These are phyloP conservation scores for Burhinus oedicnemus DNA, from an alignment of 2,113 vertebrate species.

Conservation along the genomic window DNA sequence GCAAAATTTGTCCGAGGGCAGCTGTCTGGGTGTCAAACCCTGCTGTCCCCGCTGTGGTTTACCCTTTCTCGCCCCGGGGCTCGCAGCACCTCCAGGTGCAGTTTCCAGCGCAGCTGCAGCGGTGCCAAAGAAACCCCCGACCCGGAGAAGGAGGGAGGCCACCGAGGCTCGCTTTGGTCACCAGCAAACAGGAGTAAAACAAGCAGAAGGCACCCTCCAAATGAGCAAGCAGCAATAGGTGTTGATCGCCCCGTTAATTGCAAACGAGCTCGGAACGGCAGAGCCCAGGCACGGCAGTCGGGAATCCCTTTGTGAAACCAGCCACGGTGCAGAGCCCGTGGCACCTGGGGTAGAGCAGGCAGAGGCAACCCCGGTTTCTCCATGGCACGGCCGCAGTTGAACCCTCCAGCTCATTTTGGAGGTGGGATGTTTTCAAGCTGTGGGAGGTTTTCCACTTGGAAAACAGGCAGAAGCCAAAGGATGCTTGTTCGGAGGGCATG, in stretches of 20 bases:
- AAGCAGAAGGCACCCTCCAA: neutral
- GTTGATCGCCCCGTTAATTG: accelerated
- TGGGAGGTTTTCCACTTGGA: neutral
- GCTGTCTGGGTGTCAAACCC: neutral
- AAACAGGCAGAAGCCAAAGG: neutral
- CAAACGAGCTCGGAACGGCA: neutral
- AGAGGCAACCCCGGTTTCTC: neutral
- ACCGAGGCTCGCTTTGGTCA: neutral
- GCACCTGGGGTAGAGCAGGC: neutral
- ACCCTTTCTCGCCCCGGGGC: neutral
- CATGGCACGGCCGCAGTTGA: neutral
- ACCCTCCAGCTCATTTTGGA: neutral
- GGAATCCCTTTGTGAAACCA: neutral
- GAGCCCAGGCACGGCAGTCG: neutral
- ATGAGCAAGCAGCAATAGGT: neutral
- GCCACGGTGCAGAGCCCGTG: accelerated
- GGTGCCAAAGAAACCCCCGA: accelerated
- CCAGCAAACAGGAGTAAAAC: neutral
- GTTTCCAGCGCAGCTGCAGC: neutral
- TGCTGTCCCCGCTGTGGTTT: neutral
- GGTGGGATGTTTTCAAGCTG: neutral
- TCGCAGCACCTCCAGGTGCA: neutral
- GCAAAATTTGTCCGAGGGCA: neutral
- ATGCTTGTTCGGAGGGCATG: neutral
- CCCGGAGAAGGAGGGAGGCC: accelerated